A percentile compares a stretch with the other conserved stretches of the same genome.
These are phyloP conservation scores for Galendromus occidentalis DNA, from an alignment of 1,140 invertebrate genomes.

Conservation along the genomic window DNA sequence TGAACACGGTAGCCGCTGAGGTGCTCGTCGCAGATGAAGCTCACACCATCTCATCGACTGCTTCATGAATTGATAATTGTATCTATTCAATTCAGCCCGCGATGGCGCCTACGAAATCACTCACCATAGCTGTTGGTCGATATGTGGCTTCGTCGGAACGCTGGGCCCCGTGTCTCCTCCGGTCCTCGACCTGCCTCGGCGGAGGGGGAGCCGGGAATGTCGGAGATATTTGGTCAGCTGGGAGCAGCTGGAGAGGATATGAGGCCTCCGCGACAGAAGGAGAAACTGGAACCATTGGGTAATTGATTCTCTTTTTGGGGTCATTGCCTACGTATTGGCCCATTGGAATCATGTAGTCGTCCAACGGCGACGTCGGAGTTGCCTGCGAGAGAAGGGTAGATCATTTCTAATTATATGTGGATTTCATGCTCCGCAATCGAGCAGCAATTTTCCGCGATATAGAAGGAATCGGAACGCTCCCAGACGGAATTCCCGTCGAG, in stretches of 20 bases:
- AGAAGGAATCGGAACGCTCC: no score
- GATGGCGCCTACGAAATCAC: not conserved
- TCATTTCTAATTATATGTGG: not conserved
- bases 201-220: not conserved
- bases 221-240: not conserved
- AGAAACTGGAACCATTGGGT: not conserved
- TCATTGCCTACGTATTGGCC: not conserved
- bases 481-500: no score
- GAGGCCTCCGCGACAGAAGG: not conserved
- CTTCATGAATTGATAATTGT: not conserved
- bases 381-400: not conserved
- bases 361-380: not conserved
- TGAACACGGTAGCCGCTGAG: not conserved
- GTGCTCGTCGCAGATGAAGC: not conserved
- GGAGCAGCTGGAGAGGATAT: not conserved
- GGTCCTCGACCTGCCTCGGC: not conserved
- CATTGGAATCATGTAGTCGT: constrained; percentile 10
- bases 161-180: not conserved
- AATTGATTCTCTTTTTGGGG: not conserved
- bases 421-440: not conserved
- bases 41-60: not conserved
- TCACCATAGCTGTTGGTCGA: not conserved
- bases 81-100: not conserved
- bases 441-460: no score
- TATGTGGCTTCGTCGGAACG: not conserved